Evolutionary conservation across 2,888 invertebrate species (phyloP), one percentile per base, ranked within the genome.

Genomic region (Ectemnius lituratus): DNA sequence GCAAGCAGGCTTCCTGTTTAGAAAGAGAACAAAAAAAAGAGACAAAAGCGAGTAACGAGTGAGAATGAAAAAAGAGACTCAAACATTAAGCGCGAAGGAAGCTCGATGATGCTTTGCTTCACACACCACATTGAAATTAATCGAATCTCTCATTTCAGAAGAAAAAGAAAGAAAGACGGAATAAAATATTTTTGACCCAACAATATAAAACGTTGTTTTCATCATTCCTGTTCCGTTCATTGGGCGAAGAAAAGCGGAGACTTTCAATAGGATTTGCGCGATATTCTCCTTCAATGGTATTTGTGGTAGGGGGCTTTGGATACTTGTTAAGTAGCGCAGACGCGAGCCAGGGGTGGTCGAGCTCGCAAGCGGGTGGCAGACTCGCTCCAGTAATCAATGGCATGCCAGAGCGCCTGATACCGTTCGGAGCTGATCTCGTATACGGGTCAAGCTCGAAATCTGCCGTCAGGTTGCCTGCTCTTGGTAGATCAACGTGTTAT

Each of bases 61-160:
- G 37, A 37, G 37, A 37, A 37, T 37, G 37, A 37, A 37, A 37
- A 37, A 37, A 37, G 23, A 23, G 23, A 23, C 23, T 23, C 68
- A 66, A 79, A 46, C 71, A 79, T 79, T 70, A 68, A 78, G n/a
- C 71, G 72, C 46, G 52, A 76, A 79, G 65, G 61, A 69, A 75
- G 61, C 61, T 62, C 60, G 65, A 60, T 67, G 49, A 77, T 66
- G 74, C 70, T 78, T 78, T 16, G 76, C 70, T 73, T 80, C 47
- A 45, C 52, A 70, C 63, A 57, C 62, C 64, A 74, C 62, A 52
- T 72, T 76, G 71, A 78, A 76, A 81, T 83, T 85, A 85, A 87
- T 81, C 77, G 74, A 85, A 78, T 83, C 80, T 87, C 86, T 85
- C 66, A 85, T 88, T 88, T 88, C 88, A 88, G 88, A 88, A 60